These are phyloP conservation scores for Callinectes sapidus DNA, from an alignment of 2,888 invertebrate genomes.

Conservation along the genomic window DNA sequence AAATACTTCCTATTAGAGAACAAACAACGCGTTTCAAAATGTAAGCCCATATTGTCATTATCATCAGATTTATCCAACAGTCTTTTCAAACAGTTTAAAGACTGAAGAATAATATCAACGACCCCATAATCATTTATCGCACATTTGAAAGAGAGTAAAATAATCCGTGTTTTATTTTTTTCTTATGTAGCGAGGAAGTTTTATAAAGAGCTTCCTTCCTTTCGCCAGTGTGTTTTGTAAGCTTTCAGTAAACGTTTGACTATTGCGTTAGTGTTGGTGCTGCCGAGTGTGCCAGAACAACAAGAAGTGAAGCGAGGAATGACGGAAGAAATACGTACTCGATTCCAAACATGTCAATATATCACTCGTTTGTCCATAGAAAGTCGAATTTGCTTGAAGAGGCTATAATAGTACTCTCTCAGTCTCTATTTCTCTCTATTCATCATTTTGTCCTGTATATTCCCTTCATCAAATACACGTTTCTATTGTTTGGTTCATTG, in stretches of 20 bases:
- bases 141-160: background rate
- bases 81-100: no score
- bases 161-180: background rate
- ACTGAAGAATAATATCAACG: no score
- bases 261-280: background rate
- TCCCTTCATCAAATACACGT: no score
- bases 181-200: background rate
- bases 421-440: conserved; percentile 17
- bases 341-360: background rate
- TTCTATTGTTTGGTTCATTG: no score
- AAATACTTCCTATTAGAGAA: no score
- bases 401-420: background rate
- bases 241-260: background rate
- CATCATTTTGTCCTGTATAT: background rate
- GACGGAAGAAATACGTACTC: background rate
- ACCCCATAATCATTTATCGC: background rate
- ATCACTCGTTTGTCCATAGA: background rate
- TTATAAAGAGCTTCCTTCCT: background rate
- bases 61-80: no score
- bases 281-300: background rate
- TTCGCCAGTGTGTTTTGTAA: background rate
- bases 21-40: no score
- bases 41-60: no score
- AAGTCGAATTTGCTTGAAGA: background rate
- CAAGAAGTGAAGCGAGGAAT: background rate